phyloP scores from a whole-genome alignment of 2,113 vertebrate species.

The Catharus fuscescens region DNA sequence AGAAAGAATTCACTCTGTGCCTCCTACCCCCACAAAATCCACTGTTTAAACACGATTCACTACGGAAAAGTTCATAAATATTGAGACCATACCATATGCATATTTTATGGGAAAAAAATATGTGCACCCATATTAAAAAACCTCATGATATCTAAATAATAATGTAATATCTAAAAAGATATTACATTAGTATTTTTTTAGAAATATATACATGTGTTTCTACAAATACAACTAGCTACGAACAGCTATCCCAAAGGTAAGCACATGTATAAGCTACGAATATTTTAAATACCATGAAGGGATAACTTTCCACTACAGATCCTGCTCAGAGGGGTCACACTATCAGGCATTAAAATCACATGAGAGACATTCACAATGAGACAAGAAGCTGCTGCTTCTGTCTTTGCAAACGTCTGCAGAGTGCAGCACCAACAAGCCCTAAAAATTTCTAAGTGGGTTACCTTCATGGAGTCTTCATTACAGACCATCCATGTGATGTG shows the following conservation, averaged over 20 bases:
- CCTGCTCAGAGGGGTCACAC: background rate
- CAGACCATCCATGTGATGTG: rapidly evolving
- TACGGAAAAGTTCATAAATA: background rate
- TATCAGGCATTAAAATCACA: background rate
- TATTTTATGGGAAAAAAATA: background rate
- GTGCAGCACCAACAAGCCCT: background rate
- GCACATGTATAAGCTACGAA: background rate
- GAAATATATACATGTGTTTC: background rate
- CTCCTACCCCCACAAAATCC: background rate
- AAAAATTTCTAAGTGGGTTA: background rate
- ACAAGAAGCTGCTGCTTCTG: background rate
- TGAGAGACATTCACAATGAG: background rate
- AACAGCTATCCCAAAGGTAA: background rate
- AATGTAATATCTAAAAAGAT: too few species aligned
- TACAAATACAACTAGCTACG: background rate
- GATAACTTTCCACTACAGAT: background rate
- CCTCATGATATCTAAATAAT: rapidly evolving
- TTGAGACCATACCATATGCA: background rate
- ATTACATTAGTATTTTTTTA: background rate
- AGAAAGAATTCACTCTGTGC: background rate
- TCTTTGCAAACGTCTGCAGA: background rate
- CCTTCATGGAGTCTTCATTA: background rate
- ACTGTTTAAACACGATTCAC: background rate
- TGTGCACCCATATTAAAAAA: background rate
- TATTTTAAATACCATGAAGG: background rate